Evolutionary conservation across 2,888 invertebrate genomes (phyloP).

Genomic region (Atherix ibis): DNA sequence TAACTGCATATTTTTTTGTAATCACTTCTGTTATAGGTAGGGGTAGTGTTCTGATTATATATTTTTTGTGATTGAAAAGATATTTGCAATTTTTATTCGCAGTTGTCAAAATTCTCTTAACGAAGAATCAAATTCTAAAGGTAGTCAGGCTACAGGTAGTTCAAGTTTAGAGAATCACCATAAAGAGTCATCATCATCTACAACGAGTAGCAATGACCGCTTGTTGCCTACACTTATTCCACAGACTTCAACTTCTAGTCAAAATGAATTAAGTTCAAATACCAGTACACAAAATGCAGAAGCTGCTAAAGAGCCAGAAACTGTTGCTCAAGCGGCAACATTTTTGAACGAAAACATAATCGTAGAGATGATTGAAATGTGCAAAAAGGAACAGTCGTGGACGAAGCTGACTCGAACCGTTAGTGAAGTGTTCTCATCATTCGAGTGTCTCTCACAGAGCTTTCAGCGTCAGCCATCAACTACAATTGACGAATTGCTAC

Average conservation of each 20-base stretch:
- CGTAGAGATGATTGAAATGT: constrained; percentile 56
- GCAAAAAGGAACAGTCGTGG: constrained; percentile 50
- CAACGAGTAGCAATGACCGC: constrained; percentile 7
- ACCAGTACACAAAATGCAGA: not conserved
- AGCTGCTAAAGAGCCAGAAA: not conserved
- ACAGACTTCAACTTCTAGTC: constrained; percentile 7
- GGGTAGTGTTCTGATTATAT: no score
- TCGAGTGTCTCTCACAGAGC: constrained; percentile 55
- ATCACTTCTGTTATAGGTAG: no score
- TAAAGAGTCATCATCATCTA: constrained; percentile 8
- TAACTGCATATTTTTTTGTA: no score
- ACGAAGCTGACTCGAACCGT: constrained; percentile 58
- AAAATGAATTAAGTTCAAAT: constrained; percentile 3
- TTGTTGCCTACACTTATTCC: constrained; percentile 2
- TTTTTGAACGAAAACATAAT: constrained; percentile 47
- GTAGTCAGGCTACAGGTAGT: no score
- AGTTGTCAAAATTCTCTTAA: no score
- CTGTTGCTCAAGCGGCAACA: constrained; percentile 18
- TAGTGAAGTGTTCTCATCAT: constrained; percentile 56
- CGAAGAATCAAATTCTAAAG: no score
- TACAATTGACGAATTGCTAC: constrained; percentile 36
- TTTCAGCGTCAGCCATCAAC: constrained; percentile 40
- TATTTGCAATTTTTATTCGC: no score
- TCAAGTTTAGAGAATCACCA: constrained; percentile 9
- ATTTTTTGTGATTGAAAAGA: no score